Percentiles rank a stretch among this genome's conserved stretches.
Conservation (phyloP, 2,797 vertebrate genomes). For the Lophotriccus pileatus region DNA sequence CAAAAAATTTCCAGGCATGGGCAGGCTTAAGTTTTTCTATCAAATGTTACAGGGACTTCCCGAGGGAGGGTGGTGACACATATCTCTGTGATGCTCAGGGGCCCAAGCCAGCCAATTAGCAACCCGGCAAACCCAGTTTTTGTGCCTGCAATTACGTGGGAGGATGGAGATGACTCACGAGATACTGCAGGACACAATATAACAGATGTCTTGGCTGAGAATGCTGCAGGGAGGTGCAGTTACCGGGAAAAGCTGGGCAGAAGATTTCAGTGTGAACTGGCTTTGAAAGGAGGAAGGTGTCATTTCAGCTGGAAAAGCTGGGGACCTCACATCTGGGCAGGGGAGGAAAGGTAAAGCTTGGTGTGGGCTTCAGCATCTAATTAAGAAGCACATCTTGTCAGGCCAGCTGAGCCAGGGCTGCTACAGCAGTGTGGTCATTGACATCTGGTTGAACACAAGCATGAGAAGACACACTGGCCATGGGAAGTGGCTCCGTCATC, state of each 20-base stretch:
- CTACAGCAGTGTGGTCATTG: not conserved
- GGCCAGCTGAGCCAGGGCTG: not conserved
- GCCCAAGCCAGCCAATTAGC: not conserved
- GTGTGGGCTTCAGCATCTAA: not conserved
- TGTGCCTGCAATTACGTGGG: not conserved
- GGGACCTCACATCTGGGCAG: not conserved
- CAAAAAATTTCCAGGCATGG: accelerated
- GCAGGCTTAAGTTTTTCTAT: not conserved
- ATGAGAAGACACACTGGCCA: accelerated
- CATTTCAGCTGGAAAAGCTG: not conserved
- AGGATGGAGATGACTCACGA: not conserved
- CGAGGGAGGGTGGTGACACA: not conserved
- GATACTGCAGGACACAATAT: not conserved
- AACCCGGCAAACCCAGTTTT: not conserved
- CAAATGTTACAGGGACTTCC: not conserved
- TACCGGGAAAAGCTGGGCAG: not conserved
- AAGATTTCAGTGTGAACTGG: not conserved
- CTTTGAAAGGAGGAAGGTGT: not conserved
- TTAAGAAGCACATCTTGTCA: not conserved
- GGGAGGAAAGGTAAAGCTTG: not conserved
- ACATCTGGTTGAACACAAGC: not conserved
- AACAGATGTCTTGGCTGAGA: not conserved
- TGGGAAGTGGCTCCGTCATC: not conserved
- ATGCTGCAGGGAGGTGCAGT: not conserved
- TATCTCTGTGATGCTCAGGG: not conserved